These are phyloP conservation scores for Siphamia tubifer DNA, from an alignment of 2,113 vertebrate species.

Conservation along the genomic window DNA sequence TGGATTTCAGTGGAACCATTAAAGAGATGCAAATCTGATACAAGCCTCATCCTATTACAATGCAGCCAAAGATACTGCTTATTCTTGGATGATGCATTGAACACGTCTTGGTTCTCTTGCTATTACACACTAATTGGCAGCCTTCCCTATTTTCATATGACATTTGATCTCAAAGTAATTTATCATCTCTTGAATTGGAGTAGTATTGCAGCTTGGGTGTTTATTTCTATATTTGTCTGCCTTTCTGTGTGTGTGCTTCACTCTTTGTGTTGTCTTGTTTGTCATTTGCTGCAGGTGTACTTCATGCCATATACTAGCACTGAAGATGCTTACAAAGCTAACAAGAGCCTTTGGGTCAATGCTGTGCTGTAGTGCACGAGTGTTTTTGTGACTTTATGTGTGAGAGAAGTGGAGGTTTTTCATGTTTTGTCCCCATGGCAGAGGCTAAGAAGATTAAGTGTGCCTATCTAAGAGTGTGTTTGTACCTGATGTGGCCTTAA, in stretches of 20 bases:
- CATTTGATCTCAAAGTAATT: too few relatives aligned
- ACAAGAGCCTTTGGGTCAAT: slow-evolving; percentile 1
- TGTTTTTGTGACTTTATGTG: not conserved
- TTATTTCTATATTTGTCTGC: not conserved
- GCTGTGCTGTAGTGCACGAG: not conserved
- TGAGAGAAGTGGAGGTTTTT: not conserved
- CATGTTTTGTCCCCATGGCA: not conserved
- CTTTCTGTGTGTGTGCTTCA: not conserved
- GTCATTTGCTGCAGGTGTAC: slow-evolving; percentile 1
- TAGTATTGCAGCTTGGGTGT: not conserved
- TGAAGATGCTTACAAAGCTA: not conserved
- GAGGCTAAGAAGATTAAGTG: slow-evolving; percentile 24
- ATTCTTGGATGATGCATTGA: too few relatives aligned
- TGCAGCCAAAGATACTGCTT: too few relatives aligned
- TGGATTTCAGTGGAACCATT: too few relatives aligned
- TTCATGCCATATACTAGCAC: not conserved
- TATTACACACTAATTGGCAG: too few relatives aligned
- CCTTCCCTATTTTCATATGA: too few relatives aligned
- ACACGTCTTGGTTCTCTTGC: too few relatives aligned
- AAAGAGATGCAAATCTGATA: too few relatives aligned
- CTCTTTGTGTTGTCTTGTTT: not conserved
- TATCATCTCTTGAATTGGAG: too few relatives aligned
- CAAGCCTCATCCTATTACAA: too few relatives aligned
- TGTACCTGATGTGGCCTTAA: slow-evolving; percentile 8
- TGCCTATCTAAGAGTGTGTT: not conserved